Conservation (phyloP, 2,797 vertebrate species). For the Chromis chromis region DNA sequence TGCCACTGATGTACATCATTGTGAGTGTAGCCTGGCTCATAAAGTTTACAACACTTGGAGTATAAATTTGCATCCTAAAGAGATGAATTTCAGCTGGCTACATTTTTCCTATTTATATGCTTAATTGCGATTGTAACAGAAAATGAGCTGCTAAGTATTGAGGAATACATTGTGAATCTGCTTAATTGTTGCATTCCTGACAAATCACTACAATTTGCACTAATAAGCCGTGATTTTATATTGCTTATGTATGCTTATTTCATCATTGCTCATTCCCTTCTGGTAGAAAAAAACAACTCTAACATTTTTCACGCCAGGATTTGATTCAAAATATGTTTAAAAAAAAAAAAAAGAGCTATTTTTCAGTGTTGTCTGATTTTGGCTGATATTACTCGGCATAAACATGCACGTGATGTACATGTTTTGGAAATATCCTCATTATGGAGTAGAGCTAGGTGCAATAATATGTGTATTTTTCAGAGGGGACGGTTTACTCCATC, state of each 20-base stretch:
- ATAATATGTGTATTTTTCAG: constrained; percentile 50
- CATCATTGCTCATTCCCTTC: constrained; percentile 15
- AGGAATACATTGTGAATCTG: constrained; percentile 14
- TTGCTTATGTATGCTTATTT: constrained; percentile 25
- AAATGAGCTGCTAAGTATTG: constrained; percentile 21
- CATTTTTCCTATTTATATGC: background rate
- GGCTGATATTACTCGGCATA: constrained; percentile 35
- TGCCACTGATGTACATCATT: constrained; percentile 2
- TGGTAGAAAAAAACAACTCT: background rate
- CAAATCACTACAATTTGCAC: background rate
- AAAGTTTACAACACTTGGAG: constrained; percentile 19
- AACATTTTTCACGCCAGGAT: constrained; percentile 2
- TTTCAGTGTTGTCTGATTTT: constrained; percentile 33
- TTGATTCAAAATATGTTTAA: constrained; percentile 8
- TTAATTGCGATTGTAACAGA: constrained; percentile 13
- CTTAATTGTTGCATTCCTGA: constrained; percentile 24
- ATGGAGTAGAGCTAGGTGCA: constrained; percentile 50
- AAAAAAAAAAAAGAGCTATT: constrained; percentile 2
- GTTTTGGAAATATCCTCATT: constrained; percentile 38
- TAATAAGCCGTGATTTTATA: constrained; percentile 12
- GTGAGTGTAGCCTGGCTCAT: constrained; percentile 16
- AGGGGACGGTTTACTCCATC: constrained; percentile 62
- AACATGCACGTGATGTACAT: constrained; percentile 23
- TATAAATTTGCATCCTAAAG: constrained; percentile 10
- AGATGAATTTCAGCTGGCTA: background rate